A percentile compares a stretch with the other conserved stretches of the same genome.
These are phyloP conservation scores for Mylabris phalerata DNA, from an alignment of 1,140 invertebrate species.

Conservation along the genomic window DNA sequence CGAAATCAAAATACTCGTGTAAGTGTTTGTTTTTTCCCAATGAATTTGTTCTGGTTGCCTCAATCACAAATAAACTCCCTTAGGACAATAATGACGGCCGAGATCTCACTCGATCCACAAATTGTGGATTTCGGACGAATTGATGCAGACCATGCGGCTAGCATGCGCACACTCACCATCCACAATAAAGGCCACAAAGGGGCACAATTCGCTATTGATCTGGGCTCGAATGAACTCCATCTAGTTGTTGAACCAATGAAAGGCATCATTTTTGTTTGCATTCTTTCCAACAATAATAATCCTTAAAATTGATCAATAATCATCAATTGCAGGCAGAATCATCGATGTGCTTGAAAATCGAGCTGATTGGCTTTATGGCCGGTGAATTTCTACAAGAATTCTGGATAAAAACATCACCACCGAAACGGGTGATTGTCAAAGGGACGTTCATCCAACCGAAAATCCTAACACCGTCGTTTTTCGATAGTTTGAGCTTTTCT, in stretches of 20 bases:
- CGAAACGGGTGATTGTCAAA: conserved; percentile 20
- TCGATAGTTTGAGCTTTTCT: conserved; percentile 13
- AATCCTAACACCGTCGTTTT: conserved; percentile 18
- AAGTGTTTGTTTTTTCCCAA: conserved; percentile 2
- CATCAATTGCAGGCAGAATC: not conserved
- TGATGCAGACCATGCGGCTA: conserved; percentile 21
- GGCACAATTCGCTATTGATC: conserved; percentile 22
- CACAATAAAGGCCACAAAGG: conserved; percentile 22
- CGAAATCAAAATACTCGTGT: conserved; percentile 31
- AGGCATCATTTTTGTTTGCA: conserved; percentile 21
- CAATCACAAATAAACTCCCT: not conserved
- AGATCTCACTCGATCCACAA: conserved; percentile 15
- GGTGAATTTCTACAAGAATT: conserved; percentile 28
- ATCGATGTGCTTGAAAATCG: conserved; percentile 19
- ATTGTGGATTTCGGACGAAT: conserved; percentile 28
- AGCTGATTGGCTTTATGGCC: conserved; percentile 21
- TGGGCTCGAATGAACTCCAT: conserved; percentile 25
- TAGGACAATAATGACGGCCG: not conserved
- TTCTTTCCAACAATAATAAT: not conserved
- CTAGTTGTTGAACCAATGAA: conserved; percentile 27
- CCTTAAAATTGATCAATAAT: too few relatives aligned
- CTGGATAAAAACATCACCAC: conserved; percentile 32
- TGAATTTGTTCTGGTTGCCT: not conserved
- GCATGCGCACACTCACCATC: conserved; percentile 14
- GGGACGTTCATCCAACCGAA: conserved; percentile 25